Conservation (phyloP, 1,140 invertebrate genomes). For the Halictus rubicundus region DNA sequence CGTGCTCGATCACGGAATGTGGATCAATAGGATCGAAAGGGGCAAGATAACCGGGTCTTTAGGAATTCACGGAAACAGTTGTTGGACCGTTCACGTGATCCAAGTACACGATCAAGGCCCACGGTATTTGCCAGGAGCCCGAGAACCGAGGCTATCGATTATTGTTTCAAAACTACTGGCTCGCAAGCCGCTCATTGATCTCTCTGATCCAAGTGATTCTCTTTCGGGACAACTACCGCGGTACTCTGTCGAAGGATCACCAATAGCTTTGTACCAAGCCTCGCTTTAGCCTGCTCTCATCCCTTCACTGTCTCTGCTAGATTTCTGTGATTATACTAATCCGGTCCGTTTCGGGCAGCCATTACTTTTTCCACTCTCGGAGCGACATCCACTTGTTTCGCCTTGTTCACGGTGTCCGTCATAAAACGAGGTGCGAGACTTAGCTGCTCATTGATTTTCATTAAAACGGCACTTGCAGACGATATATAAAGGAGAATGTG, state of each 20-base stretch:
- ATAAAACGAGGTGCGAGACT: too few species aligned
- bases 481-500: too few species aligned
- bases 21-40: too few species aligned
- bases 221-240: conserved; percentile 5
- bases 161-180: conserved; percentile 11
- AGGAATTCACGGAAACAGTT: not conserved
- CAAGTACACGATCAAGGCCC: not conserved
- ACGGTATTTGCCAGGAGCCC: not conserved
- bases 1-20: too few species aligned
- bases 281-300: not conserved
- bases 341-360: not conserved
- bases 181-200: conserved; percentile 22
- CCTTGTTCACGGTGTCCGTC: too few species aligned
- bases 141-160: conserved; percentile 13
- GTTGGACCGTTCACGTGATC: not conserved
- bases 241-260: conserved; percentile 22
- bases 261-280: conserved; percentile 20
- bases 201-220: conserved; percentile 17
- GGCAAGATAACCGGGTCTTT: not conserved
- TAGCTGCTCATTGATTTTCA: too few species aligned
- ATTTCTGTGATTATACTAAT: conserved; percentile 11
- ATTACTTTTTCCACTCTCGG: too few species aligned
- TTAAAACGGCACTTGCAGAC: too few species aligned
- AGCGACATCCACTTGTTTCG: too few species aligned
- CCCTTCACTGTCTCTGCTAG: not conserved